Conservation (phyloP, 2,888 invertebrate species). For the Diarsia brunnea region DNA sequence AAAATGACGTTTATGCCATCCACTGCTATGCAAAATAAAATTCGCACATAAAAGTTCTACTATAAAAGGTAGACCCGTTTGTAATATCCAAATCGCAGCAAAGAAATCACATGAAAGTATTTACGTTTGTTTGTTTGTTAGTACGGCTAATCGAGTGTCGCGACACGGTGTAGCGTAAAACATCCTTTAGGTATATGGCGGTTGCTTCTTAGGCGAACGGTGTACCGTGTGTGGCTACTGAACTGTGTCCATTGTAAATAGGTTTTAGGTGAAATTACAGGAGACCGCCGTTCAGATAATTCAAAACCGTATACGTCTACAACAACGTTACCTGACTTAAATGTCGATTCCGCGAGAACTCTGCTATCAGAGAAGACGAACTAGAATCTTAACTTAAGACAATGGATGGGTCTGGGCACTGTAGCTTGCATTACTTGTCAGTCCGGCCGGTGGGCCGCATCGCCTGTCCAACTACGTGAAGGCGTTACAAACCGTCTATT, state of each 20-base stretch:
- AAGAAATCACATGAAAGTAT: no score
- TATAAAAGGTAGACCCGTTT: no score
- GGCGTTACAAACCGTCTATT: conserved; percentile 78
- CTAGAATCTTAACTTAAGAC: neutral
- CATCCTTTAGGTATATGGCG: neutral
- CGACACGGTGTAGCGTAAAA: no score
- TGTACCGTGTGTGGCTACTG: no score
- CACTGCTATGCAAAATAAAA: no score
- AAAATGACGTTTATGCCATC: no score
- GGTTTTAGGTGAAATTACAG: neutral
- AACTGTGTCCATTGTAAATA: no score
- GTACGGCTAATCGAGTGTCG: no score
- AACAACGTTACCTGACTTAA: neutral
- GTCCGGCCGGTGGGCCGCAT: conserved; percentile 57
- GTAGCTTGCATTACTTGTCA: conserved; percentile 54
- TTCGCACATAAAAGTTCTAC: no score
- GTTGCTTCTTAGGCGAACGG: neutral
- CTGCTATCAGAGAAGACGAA: neutral
- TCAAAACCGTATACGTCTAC: neutral
- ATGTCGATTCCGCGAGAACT: neutral
- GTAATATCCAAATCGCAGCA: no score
- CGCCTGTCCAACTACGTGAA: conserved; percentile 76
- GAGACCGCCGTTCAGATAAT: neutral
- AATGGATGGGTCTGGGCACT: conserved; percentile 19
- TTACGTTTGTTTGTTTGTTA: no score